Conservation (phyloP, 2,113 vertebrate genomes). For the Machaerirhynchus nigripectus region DNA sequence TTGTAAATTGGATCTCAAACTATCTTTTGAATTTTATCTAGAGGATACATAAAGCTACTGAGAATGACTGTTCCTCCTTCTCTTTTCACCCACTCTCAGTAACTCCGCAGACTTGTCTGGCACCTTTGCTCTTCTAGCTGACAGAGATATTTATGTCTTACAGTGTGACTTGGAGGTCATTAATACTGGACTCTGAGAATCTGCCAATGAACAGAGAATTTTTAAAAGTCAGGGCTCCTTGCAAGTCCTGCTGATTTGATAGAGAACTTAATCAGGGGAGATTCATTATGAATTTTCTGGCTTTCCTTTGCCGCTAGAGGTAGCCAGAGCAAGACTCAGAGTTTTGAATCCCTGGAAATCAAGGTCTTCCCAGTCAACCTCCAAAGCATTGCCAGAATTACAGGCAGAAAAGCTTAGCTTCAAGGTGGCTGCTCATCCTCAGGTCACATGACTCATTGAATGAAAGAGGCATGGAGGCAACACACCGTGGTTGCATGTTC, state of each 20-base stretch:
- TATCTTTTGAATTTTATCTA: neutral
- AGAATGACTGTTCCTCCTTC: neutral
- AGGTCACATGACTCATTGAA: neutral
- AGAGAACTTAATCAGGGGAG: neutral
- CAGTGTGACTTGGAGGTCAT: neutral
- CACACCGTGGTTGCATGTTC: fast-evolving
- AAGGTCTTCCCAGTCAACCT: neutral
- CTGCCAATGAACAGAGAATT: neutral
- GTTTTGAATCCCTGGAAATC: neutral
- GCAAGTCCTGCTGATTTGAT: neutral
- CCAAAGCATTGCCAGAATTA: neutral
- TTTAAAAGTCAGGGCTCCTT: neutral
- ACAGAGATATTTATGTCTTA: neutral
- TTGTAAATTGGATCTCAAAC: neutral
- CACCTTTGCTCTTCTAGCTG: neutral
- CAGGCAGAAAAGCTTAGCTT: neutral
- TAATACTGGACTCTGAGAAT: neutral
- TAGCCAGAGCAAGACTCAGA: neutral
- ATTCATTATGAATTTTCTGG: neutral
- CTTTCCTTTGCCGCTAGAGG: neutral
- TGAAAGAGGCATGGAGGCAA: neutral
- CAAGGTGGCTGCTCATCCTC: neutral
- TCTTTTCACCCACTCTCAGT: neutral
- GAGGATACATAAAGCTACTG: neutral
- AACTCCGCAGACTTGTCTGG: neutral